A percentile compares a stretch with the other conserved stretches of the same genome.
Conservation (phyloP, 2,888 invertebrate species). For the Dryadula phaetusa region DNA sequence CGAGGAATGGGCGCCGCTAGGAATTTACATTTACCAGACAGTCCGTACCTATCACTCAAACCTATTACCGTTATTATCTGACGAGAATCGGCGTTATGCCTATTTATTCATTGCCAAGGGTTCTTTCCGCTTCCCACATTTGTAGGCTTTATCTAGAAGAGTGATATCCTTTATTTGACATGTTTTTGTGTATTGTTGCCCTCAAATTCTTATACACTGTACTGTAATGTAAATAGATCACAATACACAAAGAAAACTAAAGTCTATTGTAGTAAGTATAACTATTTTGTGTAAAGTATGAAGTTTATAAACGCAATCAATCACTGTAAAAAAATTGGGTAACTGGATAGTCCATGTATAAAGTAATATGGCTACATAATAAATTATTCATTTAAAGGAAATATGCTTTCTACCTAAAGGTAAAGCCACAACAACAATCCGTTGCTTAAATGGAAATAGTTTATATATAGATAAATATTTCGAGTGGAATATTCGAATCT, state of each 20-base stretch:
- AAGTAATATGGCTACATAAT: not conserved
- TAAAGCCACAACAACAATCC: too few relatives aligned
- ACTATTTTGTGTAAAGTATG: not conserved
- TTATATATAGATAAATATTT: too few relatives aligned
- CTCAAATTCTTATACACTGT: not conserved
- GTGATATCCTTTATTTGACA: slow-evolving; percentile 26
- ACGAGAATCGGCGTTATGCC: slow-evolving; percentile 22
- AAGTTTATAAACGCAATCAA: too few relatives aligned
- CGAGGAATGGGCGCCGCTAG: slow-evolving; percentile 12
- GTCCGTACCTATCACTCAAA: slow-evolving; percentile 24
- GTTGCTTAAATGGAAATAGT: too few relatives aligned
- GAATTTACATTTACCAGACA: slow-evolving; percentile 24
- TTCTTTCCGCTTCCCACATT: slow-evolving; percentile 23
- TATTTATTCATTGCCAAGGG: slow-evolving; percentile 9
- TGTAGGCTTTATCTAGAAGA: slow-evolving; percentile 21
- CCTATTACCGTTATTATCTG: slow-evolving; percentile 32
- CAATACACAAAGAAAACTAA: not conserved
- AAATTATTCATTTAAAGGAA: too few relatives aligned
- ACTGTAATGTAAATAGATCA: not conserved
- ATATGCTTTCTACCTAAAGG: too few relatives aligned
- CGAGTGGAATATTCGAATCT: too few relatives aligned
- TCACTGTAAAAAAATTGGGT: too few relatives aligned
- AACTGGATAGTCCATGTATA: not conserved
- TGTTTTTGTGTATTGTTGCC: slow-evolving; percentile 10
- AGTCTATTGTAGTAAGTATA: not conserved